phyloP scores from a whole-genome alignment of 2,797 vertebrate genomes.

The Lateolabrax maculatus region DNA sequence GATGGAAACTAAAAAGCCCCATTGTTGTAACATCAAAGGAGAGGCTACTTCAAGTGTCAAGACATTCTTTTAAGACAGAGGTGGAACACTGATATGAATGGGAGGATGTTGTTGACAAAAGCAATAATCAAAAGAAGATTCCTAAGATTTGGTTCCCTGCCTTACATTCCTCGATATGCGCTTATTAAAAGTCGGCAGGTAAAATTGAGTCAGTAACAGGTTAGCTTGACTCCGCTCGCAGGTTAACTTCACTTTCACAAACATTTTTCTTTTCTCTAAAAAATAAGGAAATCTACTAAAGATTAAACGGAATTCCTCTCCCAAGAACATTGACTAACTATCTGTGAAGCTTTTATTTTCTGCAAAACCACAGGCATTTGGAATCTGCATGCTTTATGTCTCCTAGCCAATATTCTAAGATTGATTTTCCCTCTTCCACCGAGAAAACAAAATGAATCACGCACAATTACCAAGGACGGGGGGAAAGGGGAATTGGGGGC shows the following conservation, averaged over 20 bases:
- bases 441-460: constrained; percentile 86
- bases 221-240: constrained; percentile 18
- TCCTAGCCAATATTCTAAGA: constrained; percentile 81
- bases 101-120: constrained; percentile 17
- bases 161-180: constrained; percentile 8
- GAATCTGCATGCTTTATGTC: constrained; percentile 77
- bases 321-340: constrained; percentile 54
- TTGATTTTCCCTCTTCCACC: constrained; percentile 83
- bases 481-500: constrained; percentile 74
- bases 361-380: constrained; percentile 60
- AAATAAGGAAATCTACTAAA: constrained; percentile 47
- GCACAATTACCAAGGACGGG: constrained; percentile 83
- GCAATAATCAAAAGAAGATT: constrained; percentile 8
- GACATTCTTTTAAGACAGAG: constrained; percentile 37
- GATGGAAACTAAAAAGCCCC: constrained; percentile 48
- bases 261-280: constrained; percentile 34
- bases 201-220: constrained; percentile 11
- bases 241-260: constrained; percentile 46
- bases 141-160: constrained; percentile 2
- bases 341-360: constrained; percentile 62
- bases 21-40: constrained; percentile 61
- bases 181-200: constrained; percentile 20
- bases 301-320: constrained; percentile 59
- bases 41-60: constrained; percentile 27
- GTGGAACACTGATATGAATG: background rate